These are phyloP conservation scores for Trididemnum miniatum DNA, from an alignment of 23 tunicate genomes.

Conservation along the genomic window DNA sequence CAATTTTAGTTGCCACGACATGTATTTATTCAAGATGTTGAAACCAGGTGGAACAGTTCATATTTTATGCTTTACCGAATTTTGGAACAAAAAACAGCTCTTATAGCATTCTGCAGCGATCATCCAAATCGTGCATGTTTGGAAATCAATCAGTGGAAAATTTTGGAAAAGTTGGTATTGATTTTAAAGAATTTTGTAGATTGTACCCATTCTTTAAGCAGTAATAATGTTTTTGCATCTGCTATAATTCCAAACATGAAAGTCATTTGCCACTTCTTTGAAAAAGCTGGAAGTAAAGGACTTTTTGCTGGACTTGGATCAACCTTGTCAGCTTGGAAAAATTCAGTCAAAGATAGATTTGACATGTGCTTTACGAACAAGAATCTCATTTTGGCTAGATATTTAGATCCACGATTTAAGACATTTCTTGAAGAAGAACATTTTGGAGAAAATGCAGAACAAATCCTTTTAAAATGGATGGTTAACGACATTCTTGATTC, in stretches of 20 bases:
- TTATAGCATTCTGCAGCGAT: not conserved
- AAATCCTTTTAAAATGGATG: not conserved
- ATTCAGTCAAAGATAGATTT: not conserved
- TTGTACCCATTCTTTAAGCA: not conserved
- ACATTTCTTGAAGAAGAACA: not conserved
- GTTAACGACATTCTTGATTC: not conserved
- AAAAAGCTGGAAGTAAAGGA: not conserved
- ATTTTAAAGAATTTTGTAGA: not conserved
- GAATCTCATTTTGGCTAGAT: not conserved
- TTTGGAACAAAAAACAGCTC: not conserved
- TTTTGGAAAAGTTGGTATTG: not conserved
- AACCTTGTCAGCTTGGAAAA: not conserved
- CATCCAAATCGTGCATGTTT: not conserved
- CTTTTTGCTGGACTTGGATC: not conserved
- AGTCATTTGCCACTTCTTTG: conserved; percentile 4
- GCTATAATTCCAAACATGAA: not conserved
- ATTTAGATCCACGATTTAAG: conserved; percentile 4
- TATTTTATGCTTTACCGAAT: not conserved
- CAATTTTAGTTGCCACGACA: not conserved
- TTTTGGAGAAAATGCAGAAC: not conserved
- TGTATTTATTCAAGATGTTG: not conserved
- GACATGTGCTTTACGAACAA: not conserved
- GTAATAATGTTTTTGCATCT: not conserved
- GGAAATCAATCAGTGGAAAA: not conserved
- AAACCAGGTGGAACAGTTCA: not conserved